phyloP scores from a whole-genome alignment of 1,140 invertebrate genomes.

The Tetraneura akinire region DNA sequence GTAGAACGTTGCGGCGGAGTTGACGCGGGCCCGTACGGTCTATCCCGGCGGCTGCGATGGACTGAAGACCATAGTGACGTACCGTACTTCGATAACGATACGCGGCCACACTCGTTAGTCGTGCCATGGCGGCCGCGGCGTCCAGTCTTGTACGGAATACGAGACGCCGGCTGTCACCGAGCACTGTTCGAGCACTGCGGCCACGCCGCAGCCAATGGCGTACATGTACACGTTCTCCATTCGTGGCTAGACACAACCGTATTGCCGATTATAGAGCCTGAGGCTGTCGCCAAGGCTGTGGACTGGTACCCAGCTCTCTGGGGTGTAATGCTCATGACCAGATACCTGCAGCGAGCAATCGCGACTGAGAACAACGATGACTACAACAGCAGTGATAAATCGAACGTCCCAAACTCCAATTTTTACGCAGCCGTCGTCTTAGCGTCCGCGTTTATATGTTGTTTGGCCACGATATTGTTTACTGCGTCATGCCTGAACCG shows the following conservation, averaged over 20 bases:
- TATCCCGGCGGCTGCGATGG: neutral
- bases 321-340: neutral
- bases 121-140: neutral
- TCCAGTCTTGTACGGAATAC: neutral
- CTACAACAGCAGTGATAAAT: neutral
- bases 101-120: neutral
- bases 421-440: neutral
- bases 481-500: neutral
- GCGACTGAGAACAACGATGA: no score
- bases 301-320: conserved; percentile 20
- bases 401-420: neutral
- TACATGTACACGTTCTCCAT: neutral
- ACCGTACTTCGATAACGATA: conserved; percentile 9
- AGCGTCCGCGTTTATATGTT: neutral
- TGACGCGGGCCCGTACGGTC: neutral
- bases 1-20: neutral
- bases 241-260: neutral
- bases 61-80: neutral
- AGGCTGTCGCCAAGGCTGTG: neutral
- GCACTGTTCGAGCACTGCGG: conserved; percentile 8
- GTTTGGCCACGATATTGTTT: neutral
- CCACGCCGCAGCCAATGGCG: no score
- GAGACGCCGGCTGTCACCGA: neutral
- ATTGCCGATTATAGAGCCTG: neutral
- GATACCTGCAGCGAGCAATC: neutral